Evolutionary conservation across 1,140 invertebrate species (phyloP).

Genomic region (Lepidurus packardi): DNA sequence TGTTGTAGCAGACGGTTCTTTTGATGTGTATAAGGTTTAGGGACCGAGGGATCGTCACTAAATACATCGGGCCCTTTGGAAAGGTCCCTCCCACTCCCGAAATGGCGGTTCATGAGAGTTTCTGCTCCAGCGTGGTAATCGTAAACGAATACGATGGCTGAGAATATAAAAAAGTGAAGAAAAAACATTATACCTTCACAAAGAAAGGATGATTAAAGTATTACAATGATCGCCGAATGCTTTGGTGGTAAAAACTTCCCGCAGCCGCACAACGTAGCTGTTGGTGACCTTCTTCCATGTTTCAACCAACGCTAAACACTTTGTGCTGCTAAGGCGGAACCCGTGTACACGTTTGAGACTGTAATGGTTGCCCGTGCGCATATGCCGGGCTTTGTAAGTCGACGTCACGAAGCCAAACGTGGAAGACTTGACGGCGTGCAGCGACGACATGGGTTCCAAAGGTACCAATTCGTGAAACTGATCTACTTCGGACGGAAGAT

Average conservation of each 20-base stretch:
- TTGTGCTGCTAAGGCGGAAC: slow-evolving; percentile 71
- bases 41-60: slow-evolving; percentile 67
- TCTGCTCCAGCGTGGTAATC: slow-evolving; percentile 88
- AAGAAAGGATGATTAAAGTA: slow-evolving; percentile 44
- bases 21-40: slow-evolving; percentile 72
- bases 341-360: slow-evolving; percentile 84
- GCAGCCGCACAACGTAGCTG: slow-evolving; percentile 83
- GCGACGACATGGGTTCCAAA: slow-evolving; percentile 59
- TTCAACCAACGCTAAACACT: slow-evolving; percentile 77
- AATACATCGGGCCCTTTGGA: slow-evolving; percentile 76
- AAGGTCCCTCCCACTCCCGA: slow-evolving; percentile 58
- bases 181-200: slow-evolving; percentile 32
- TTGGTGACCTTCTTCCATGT: slow-evolving; percentile 90
- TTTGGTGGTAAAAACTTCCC: slow-evolving; percentile 92
- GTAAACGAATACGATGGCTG: slow-evolving; percentile 93
- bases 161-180: slow-evolving; percentile 41
- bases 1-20: slow-evolving; percentile 68
- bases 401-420: slow-evolving; percentile 69
- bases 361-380: slow-evolving; percentile 76
- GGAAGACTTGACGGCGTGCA: slow-evolving; percentile 53
- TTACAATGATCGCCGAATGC: slow-evolving; percentile 91
- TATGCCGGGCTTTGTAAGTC: slow-evolving; percentile 86
- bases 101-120: slow-evolving; percentile 80
- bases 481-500: slow-evolving; percentile 78
- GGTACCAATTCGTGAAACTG: slow-evolving; percentile 84